These are phyloP conservation scores for Heptranchias perlo DNA, from an alignment of 2,113 vertebrate genomes.

Conservation along the genomic window DNA sequence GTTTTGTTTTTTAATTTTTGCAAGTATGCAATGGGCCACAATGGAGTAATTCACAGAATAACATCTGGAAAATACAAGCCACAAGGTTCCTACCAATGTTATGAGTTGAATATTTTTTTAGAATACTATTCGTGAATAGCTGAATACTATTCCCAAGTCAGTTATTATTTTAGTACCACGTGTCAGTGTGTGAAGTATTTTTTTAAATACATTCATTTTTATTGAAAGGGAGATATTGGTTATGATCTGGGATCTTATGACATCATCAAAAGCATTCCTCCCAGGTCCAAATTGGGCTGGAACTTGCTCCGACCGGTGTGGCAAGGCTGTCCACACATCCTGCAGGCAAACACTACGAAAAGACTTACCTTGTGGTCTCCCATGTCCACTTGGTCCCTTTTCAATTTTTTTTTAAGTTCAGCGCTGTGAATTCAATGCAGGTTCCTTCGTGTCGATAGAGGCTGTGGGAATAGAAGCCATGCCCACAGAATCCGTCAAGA, in stretches of 20 bases:
- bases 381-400: too few relatives aligned
- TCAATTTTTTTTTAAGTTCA: too few relatives aligned
- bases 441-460: too few relatives aligned
- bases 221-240: not conserved
- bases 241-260: not conserved
- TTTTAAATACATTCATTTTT: too few relatives aligned
- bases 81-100: not conserved
- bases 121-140: not conserved
- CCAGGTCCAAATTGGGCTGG: not conserved
- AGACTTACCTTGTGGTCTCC: too few relatives aligned
- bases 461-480: too few relatives aligned
- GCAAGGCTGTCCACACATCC: too few relatives aligned
- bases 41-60: not conserved
- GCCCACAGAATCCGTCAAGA: too few relatives aligned
- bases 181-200: not conserved
- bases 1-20: slow-evolving; percentile 3
- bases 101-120: not conserved
- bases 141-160: slow-evolving; percentile 1
- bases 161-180: not conserved
- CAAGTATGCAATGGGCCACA: not conserved
- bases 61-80: slow-evolving; percentile 28
- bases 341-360: too few relatives aligned
- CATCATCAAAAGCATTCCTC: not conserved
- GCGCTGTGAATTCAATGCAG: too few relatives aligned
- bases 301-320: too few relatives aligned